These are phyloP conservation scores for Ophion obscuratus DNA, from an alignment of 2,888 invertebrate species.

Conservation along the genomic window DNA sequence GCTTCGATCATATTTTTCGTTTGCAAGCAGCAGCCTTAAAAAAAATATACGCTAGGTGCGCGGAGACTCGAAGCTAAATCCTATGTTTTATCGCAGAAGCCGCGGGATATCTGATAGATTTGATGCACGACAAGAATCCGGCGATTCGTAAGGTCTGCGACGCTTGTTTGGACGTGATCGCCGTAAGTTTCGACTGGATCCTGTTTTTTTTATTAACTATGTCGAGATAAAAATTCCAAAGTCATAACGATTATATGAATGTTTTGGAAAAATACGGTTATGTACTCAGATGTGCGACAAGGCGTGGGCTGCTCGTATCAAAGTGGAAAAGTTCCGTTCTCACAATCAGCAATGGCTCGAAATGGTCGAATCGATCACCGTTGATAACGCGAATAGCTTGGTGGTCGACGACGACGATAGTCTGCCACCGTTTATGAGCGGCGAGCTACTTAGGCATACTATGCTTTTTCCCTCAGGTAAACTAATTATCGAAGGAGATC, in stretches of 20 bases:
- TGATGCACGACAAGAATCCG: slow-evolving; percentile 98
- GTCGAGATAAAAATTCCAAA: no score
- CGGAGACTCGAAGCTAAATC: not conserved
- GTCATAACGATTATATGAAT: not conserved
- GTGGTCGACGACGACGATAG: slow-evolving; percentile 87
- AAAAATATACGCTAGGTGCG: not conserved
- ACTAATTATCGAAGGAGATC: no score
- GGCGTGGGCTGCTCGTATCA: slow-evolving; percentile 97
- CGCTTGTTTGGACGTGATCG: slow-evolving; percentile 96
- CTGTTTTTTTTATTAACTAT: slow-evolving; percentile 14
- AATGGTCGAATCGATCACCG: slow-evolving; percentile 93
- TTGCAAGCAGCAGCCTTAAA: not conserved
- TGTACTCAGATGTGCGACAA: slow-evolving; percentile 89
- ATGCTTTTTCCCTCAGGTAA: slow-evolving; percentile 85
- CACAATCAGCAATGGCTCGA: slow-evolving; percentile 99
- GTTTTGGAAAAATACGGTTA: not conserved
- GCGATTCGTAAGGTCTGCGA: slow-evolving; percentile 97
- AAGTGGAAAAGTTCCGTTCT: slow-evolving; percentile 97
- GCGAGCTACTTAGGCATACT: slow-evolving; percentile 88
- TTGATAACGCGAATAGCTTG: slow-evolving; percentile 85
- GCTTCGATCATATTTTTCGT: slow-evolving; percentile 44
- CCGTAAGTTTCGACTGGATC: slow-evolving; percentile 86
- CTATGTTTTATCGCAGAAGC: slow-evolving; percentile 88
- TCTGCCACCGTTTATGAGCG: slow-evolving; percentile 90
- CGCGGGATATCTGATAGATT: slow-evolving; percentile 97